phyloP scores from a whole-genome alignment of 2,797 vertebrate genomes.

The Manis pentadactyla region DNA sequence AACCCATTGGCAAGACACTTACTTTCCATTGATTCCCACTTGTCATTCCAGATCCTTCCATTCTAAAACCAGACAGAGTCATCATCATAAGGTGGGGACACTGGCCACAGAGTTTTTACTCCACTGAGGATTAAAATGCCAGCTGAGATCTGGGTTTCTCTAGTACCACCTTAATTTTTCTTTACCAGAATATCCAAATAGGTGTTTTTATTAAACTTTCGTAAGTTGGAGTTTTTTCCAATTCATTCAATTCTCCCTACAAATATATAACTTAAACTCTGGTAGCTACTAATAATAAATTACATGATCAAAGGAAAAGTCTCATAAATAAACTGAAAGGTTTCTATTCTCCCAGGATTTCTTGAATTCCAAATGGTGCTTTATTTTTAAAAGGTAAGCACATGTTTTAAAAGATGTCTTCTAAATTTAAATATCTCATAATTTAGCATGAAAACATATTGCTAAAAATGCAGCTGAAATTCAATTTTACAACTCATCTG shows the following conservation, averaged over 20 bases:
- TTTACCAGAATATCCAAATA: neutral
- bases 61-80: neutral
- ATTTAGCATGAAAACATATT: neutral
- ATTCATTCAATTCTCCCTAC: slow-evolving; percentile 22
- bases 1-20: neutral
- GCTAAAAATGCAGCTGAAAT: slow-evolving; percentile 5
- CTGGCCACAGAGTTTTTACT: neutral
- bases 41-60: neutral
- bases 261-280: slow-evolving; percentile 59
- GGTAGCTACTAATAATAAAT: slow-evolving; percentile 58
- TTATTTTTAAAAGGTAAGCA: slow-evolving; percentile 43
- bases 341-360: slow-evolving; percentile 50
- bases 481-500: neutral
- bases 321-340: slow-evolving; percentile 53
- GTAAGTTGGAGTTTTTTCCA: slow-evolving; percentile 40
- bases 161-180: neutral
- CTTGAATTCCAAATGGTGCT: slow-evolving; percentile 38
- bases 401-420: slow-evolving; percentile 2
- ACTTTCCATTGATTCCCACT: neutral
- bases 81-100: no score
- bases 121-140: neutral
- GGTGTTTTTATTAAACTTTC: slow-evolving; percentile 45
- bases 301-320: slow-evolving; percentile 40
- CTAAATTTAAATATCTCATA: slow-evolving; percentile 15
- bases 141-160: neutral